Base-by-base conservation (phyloP, 2,888 invertebrate species). In the Julus scandinavius region DNA sequence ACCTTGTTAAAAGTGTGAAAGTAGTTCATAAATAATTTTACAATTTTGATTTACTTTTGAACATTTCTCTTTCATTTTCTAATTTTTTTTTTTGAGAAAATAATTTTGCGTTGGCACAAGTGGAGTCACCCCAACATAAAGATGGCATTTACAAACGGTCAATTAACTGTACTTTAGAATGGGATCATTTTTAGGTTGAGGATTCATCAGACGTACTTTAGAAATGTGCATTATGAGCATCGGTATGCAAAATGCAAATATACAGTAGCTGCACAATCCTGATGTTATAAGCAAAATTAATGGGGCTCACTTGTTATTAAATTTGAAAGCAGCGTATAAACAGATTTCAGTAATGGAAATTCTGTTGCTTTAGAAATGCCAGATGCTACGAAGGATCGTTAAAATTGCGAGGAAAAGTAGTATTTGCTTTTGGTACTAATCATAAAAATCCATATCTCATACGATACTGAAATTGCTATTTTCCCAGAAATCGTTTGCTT, bases 331-430 rank as follows among this genome's bases (percentile, higher is more conserved):
- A 29, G 72, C 72, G 29, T n/a, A 29, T n/a, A 29, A 72, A 72
- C 29, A 72, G 72, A 72, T 72, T 72, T 72, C 72, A 29, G 72
- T 72, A 72, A 72, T 72, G 72, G 72, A 72, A 72, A 72, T 72
- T 72, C 29, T 72, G 72, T 72, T 72, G 72, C 72, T 72, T 72
- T 72, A 29, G 29, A 72, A 72, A 72, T 72, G 72, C 72, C 72
- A 72, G 72, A 72, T 72, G 72, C 72, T 72, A 29, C 29, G 29
- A 72, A 29, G 72, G 11, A n/a, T 72, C 72, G 72, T 72, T 11
- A 72, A 72, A 72, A 29, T 11, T 29, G 72, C 29, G 6, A 72
- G 29, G 29, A 29, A 72, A 72, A 72, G 50, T n/a, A 72, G 20
- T 20, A n/a, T 72, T 72, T 29, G 72, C 29, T 72, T 72, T 29